Conservation (phyloP, 1,140 invertebrate species). For the Goniozus legneri region DNA sequence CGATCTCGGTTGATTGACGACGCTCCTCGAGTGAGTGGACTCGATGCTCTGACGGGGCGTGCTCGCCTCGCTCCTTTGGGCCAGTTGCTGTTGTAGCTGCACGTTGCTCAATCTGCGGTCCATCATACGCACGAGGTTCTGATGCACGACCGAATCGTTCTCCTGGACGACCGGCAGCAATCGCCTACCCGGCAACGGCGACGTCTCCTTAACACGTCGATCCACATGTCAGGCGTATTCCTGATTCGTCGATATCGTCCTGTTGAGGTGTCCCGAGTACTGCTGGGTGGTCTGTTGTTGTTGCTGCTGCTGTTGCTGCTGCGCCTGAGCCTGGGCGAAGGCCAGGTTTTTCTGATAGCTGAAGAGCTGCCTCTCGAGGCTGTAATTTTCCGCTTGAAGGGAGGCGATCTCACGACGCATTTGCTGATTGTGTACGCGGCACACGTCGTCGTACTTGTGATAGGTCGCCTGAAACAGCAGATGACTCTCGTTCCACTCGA, state of each 20-base stretch:
- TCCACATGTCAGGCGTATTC: slow-evolving; percentile 67
- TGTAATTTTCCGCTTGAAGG: slow-evolving; percentile 82
- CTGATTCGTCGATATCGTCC: slow-evolving; percentile 67
- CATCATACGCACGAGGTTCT: slow-evolving; percentile 42
- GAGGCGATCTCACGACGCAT: slow-evolving; percentile 83
- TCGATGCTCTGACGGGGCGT: slow-evolving; percentile 27
- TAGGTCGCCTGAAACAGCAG: slow-evolving; percentile 82
- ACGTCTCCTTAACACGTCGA: slow-evolving; percentile 12
- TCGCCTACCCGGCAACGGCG: slow-evolving; percentile 9
- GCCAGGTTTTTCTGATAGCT: slow-evolving; percentile 84
- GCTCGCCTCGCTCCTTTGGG: slow-evolving; percentile 18
- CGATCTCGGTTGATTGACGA: slow-evolving; percentile 36
- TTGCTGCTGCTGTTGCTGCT: slow-evolving; percentile 52
- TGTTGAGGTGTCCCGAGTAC: slow-evolving; percentile 53
- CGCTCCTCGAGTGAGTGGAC: slow-evolving; percentile 13
- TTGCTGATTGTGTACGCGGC: slow-evolving; percentile 79
- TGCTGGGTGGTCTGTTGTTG: slow-evolving; percentile 46
- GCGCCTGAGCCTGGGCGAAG: slow-evolving; percentile 62
- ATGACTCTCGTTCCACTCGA: slow-evolving; percentile 85
- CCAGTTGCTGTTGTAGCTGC: slow-evolving; percentile 27
- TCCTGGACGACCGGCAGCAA: slow-evolving; percentile 23
- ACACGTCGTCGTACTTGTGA: slow-evolving; percentile 83
- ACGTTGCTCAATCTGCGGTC: slow-evolving; percentile 45
- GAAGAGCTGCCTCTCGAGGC: slow-evolving; percentile 80
- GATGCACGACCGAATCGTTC: slow-evolving; percentile 34